Evolutionary conservation across 2,888 invertebrate genomes (phyloP).

Genomic region (Megastigmus dorsalis): DNA sequence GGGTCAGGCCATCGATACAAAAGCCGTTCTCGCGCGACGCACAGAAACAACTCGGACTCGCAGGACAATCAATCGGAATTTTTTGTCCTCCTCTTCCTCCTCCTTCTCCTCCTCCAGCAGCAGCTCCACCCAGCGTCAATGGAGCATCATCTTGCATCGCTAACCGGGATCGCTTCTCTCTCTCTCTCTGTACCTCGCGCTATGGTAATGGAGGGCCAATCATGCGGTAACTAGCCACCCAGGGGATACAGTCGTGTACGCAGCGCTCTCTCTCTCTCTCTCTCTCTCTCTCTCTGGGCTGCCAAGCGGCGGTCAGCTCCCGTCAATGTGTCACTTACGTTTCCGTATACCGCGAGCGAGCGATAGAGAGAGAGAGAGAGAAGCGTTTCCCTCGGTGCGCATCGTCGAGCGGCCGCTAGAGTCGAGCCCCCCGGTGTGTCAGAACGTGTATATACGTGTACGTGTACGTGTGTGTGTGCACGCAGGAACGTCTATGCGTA

Average conservation of each 20-base stretch:
- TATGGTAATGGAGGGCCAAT: slow-evolving; percentile 75
- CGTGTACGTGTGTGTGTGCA: too few relatives aligned
- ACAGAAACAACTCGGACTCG: too few relatives aligned
- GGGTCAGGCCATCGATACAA: neutral
- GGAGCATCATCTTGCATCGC: slow-evolving; percentile 45
- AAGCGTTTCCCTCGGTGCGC: slow-evolving; percentile 66
- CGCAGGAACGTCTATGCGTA: too few relatives aligned
- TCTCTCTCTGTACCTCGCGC: slow-evolving; percentile 51
- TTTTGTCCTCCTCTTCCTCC: neutral
- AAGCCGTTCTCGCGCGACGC: too few relatives aligned
- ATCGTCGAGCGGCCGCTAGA: too few relatives aligned
- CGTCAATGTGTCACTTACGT: slow-evolving; percentile 75
- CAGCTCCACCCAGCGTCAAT: neutral
- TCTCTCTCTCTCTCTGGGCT: too few relatives aligned
- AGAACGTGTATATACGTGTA: too few relatives aligned
- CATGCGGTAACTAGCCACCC: slow-evolving; percentile 74
- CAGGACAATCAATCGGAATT: too few relatives aligned
- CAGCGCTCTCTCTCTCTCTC: too few relatives aligned
- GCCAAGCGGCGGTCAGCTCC: slow-evolving; percentile 66
- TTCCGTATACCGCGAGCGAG: neutral
- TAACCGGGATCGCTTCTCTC: slow-evolving; percentile 4
- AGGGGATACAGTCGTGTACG: slow-evolving; percentile 63
- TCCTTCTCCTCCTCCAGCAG: neutral
- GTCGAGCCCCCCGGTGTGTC: slow-evolving; percentile 61
- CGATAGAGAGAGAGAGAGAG: slow-evolving; percentile 49